Evolutionary conservation across 1,140 invertebrate species (phyloP).

Genomic region (Helicoverpa armigera): DNA sequence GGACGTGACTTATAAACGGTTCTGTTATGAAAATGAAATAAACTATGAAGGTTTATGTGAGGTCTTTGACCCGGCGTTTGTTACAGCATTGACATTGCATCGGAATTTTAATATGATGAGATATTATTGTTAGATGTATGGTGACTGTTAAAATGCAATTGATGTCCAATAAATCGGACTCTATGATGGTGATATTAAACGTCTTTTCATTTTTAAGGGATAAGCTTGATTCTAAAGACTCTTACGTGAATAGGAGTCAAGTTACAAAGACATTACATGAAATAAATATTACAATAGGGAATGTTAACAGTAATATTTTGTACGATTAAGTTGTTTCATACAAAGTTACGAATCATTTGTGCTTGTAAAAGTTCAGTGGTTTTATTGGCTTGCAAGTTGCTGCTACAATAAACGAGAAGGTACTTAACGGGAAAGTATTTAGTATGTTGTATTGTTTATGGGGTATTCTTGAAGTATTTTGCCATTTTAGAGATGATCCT

Average conservation of each 20-base stretch:
- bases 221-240: neutral
- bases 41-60: conserved; percentile 40
- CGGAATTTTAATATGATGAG: conserved; percentile 49
- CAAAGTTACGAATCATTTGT: neutral
- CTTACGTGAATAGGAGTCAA: conserved; percentile 19
- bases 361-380: neutral
- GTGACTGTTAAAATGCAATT: conserved; percentile 1
- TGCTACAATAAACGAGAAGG: no score
- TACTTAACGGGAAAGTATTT: no score
- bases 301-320: neutral
- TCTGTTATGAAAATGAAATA: conserved; percentile 24
- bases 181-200: conserved; percentile 16
- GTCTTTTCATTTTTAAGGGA: neutral
- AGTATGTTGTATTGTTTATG: no score
- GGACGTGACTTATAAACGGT: conserved; percentile 23
- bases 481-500: no score
- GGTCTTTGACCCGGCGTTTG: conserved; percentile 28
- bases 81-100: conserved; percentile 39
- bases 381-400: no score
- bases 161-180: conserved; percentile 32
- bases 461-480: no score
- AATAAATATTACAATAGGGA: neutral
- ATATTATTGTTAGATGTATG: conserved; percentile 40
- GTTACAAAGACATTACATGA: conserved; percentile 6
- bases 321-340: conserved; percentile 3